Evolutionary conservation across 2,113 vertebrate species (phyloP).

Genomic region (Bucco capensis): DNA sequence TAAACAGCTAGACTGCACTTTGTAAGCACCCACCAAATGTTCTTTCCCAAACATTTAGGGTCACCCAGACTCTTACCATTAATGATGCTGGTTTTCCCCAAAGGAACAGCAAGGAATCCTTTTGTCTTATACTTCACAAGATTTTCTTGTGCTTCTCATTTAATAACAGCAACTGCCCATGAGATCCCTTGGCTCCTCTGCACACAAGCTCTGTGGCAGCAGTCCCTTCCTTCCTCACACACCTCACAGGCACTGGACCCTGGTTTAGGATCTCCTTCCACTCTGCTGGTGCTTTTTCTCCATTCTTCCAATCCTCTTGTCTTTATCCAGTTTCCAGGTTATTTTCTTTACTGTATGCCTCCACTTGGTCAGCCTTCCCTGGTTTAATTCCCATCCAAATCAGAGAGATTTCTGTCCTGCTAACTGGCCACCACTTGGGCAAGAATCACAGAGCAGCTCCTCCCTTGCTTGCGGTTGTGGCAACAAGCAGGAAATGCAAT

Average conservation of each 20-base stretch:
- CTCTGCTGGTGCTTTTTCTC: not conserved
- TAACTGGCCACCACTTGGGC: not conserved
- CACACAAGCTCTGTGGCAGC: not conserved
- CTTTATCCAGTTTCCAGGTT: not conserved
- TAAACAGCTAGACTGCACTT: not conserved
- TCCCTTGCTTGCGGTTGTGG: not conserved
- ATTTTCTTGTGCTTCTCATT: not conserved
- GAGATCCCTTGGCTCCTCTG: not conserved
- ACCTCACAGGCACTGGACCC: accelerated
- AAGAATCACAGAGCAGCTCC: not conserved
- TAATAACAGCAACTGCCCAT: not conserved
- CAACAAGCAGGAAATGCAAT: not conserved
- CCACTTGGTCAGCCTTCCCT: not conserved
- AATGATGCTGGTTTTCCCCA: not conserved
- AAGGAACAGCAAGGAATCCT: not conserved
- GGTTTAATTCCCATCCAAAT: not conserved
- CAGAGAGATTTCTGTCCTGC: not conserved
- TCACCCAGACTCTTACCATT: not conserved
- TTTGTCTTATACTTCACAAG: accelerated
- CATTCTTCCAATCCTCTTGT: not conserved
- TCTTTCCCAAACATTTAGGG: not conserved
- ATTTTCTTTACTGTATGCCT: not conserved
- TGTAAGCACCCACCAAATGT: accelerated
- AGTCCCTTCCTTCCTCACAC: not conserved
- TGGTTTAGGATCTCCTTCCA: not conserved